Evolutionary conservation across 2,888 invertebrate species (phyloP).

Genomic region (Brachyptera risi): DNA sequence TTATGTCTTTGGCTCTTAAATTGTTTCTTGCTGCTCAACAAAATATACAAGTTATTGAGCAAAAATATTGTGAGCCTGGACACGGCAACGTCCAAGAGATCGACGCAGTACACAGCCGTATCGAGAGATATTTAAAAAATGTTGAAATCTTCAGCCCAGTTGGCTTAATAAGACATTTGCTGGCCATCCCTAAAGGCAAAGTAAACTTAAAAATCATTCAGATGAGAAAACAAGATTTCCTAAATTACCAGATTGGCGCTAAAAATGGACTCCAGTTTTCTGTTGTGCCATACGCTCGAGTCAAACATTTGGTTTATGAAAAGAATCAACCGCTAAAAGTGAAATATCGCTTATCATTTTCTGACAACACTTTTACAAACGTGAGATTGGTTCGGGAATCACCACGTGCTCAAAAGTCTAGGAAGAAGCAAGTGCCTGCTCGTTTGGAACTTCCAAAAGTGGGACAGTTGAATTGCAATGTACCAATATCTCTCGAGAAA

Average conservation of each 20-base stretch:
- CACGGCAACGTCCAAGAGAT: constrained; percentile 11
- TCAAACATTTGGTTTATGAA: neutral
- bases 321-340: constrained; percentile 6
- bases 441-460: neutral
- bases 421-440: neutral
- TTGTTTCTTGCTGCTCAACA: neutral
- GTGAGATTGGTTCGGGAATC: neutral
- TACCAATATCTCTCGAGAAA: neutral
- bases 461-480: neutral
- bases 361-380: neutral
- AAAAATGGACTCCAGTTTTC: neutral
- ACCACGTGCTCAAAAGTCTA: neutral
- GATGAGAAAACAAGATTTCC: constrained; percentile 19
- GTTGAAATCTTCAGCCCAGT: neutral
- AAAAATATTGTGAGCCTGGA: constrained; percentile 1
- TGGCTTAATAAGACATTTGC: neutral
- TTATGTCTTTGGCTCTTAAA: neutral
- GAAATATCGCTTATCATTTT: neutral
- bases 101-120: constrained; percentile 4
- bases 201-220: neutral
- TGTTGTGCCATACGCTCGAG: neutral
- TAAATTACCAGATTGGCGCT: constrained; percentile 49
- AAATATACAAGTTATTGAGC: neutral
- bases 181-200: neutral
- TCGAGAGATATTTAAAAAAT: neutral